These are phyloP conservation scores for Vulpes ferrilata DNA, from an alignment of 2,113 vertebrate genomes.

Conservation along the genomic window DNA sequence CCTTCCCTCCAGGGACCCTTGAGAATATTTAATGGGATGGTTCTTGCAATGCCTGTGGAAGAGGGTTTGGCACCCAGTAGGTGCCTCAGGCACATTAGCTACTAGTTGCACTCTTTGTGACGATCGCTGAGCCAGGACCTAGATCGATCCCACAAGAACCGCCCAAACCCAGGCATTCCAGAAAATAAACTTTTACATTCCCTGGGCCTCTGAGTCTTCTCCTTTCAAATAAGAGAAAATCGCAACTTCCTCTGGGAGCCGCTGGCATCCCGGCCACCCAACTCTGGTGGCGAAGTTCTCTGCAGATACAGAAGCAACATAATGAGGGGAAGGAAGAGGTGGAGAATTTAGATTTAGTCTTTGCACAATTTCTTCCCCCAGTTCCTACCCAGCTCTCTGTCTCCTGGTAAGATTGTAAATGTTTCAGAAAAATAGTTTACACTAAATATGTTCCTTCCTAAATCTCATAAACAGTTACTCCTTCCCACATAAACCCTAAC, in stretches of 20 bases:
- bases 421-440: conserved; percentile 73
- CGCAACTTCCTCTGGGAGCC: not conserved
- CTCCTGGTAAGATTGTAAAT: conserved; percentile 71
- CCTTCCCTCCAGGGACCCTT: not conserved
- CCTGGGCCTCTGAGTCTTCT: not conserved
- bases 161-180: not conserved
- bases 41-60: no score
- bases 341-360: not conserved
- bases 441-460: conserved; percentile 59
- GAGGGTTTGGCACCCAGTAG: not conserved
- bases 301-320: not conserved
- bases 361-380: conserved; percentile 10
- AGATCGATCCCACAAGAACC: not conserved
- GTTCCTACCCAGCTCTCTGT: not conserved
- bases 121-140: not conserved
- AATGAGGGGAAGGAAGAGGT: not conserved
- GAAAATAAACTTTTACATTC: not conserved
- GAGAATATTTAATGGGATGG: not conserved
- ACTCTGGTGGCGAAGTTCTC: not conserved
- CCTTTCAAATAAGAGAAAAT: not conserved
- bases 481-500: conserved; percentile 51
- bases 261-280: not conserved
- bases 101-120: not conserved
- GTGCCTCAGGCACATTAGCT: not conserved
- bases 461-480: conserved; percentile 62